Percentiles rank a stretch among this genome's conserved stretches.
phyloP scores from a whole-genome alignment of 2,888 invertebrate genomes.

The Creontiades dilutus region DNA sequence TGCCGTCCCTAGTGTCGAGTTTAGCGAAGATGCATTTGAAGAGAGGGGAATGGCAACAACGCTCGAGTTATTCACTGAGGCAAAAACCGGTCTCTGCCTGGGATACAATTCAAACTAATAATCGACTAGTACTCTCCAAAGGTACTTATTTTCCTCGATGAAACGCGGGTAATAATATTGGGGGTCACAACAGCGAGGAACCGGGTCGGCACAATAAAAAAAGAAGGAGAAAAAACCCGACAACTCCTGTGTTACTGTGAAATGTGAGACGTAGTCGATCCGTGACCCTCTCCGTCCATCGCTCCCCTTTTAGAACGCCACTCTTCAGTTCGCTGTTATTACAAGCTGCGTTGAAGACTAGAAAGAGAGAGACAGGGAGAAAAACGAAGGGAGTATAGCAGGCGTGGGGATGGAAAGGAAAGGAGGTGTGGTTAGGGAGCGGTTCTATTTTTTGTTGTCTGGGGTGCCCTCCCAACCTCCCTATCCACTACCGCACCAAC shows the following conservation, averaged over 20 bases:
- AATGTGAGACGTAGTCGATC: constrained; percentile 52
- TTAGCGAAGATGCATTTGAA: no score
- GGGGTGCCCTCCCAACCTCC: not conserved
- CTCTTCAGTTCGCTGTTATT: constrained; percentile 59
- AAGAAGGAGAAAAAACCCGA: not conserved
- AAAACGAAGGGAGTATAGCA: not conserved
- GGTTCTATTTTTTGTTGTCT: constrained; percentile 67
- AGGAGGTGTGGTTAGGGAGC: constrained; percentile 58
- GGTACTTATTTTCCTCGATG: not conserved
- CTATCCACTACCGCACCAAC: not conserved
- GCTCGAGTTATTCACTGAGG: not conserved
- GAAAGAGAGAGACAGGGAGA: not conserved
- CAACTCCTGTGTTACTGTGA: constrained; percentile 23
- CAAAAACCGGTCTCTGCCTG: not conserved
- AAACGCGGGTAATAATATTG: not conserved
- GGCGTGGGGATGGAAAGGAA: constrained; percentile 28
- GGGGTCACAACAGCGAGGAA: constrained; percentile 32
- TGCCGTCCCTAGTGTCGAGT: no score
- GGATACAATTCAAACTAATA: constrained; percentile 13
- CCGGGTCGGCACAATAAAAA: constrained; percentile 7
- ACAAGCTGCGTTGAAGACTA: constrained; percentile 24
- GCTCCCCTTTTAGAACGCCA: constrained; percentile 46
- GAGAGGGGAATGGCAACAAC: not conserved
- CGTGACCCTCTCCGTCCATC: constrained; percentile 55
- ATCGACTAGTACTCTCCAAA: not conserved